These are phyloP conservation scores for Hippocampus guttulatus DNA, from an alignment of 2,113 vertebrate species.

Conservation along the genomic window DNA sequence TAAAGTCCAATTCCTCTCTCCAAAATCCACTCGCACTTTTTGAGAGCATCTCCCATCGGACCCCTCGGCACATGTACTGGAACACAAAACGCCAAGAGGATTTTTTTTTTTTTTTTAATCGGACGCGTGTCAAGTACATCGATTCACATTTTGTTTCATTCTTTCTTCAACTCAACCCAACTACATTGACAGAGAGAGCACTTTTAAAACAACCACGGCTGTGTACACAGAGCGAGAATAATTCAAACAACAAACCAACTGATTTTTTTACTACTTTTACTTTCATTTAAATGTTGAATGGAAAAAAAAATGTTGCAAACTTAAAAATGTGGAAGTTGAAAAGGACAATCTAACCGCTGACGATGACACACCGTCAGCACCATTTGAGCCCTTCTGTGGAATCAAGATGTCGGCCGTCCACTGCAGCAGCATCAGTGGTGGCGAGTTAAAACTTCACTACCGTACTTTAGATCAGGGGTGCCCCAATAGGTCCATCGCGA, in stretches of 20 bases:
- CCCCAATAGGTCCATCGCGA: too few relatives aligned
- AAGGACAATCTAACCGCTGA: neutral
- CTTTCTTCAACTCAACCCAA: too few relatives aligned
- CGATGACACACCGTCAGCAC: neutral
- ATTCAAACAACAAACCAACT: neutral
- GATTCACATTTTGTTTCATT: too few relatives aligned
- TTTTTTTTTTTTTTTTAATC: neutral
- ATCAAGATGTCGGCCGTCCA: neutral
- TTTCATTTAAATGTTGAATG: neutral
- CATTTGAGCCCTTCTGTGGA: neutral
- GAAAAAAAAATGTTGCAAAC: neutral
- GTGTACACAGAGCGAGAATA: too few relatives aligned
- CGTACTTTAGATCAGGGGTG: too few relatives aligned
- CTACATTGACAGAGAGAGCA: too few relatives aligned
- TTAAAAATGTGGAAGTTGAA: neutral
- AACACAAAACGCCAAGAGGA: neutral
- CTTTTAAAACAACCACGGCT: too few relatives aligned
- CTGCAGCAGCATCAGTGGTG: too few relatives aligned
- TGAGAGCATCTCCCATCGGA: neutral
- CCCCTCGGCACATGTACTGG: constrained; percentile 6
- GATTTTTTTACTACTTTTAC: neutral
- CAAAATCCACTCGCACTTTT: neutral
- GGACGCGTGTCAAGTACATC: neutral
- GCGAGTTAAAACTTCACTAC: too few relatives aligned
- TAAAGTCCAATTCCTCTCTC: constrained; percentile 55